Percentiles rank a stretch among this genome's conserved stretches.
Conservation (phyloP, 2,888 invertebrate genomes). For the Drosophila flavopinicola region DNA sequence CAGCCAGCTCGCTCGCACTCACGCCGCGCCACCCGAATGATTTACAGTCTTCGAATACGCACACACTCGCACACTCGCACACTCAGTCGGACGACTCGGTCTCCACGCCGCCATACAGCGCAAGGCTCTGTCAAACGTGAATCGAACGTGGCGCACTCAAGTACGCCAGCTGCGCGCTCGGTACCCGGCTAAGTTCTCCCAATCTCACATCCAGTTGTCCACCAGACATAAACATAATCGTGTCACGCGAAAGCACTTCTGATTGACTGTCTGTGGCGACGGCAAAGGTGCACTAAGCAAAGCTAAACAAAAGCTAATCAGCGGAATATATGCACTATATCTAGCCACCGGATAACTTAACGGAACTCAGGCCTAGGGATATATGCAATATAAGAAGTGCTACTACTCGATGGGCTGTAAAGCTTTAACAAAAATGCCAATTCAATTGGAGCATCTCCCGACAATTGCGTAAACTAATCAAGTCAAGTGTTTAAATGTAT, state of each 20-base stretch:
- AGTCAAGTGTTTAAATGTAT: slow-evolving; percentile 37
- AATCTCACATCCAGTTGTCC: slow-evolving; percentile 18
- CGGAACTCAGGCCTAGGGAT: slow-evolving; percentile 28
- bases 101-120: slow-evolving; percentile 32
- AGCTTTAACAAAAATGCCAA: slow-evolving; percentile 36
- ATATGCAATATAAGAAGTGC: slow-evolving; percentile 28
- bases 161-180: slow-evolving; percentile 77
- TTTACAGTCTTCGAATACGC: slow-evolving; percentile 80
- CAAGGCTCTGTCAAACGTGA: slow-evolving; percentile 65
- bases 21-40: slow-evolving; percentile 56
- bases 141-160: slow-evolving; percentile 79
- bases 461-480: slow-evolving; percentile 48
- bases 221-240: slow-evolving; percentile 37
- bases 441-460: slow-evolving; percentile 33
- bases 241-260: slow-evolving; percentile 25
- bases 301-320: no score
- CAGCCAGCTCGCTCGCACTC: slow-evolving; percentile 49
- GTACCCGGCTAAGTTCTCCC: slow-evolving; percentile 53
- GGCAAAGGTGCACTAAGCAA: slow-evolving; percentile 15
- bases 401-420: slow-evolving; percentile 14
- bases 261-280: slow-evolving; percentile 24
- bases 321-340: slow-evolving; percentile 49
- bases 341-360: slow-evolving; percentile 19
- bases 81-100: slow-evolving; percentile 15
- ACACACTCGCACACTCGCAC: slow-evolving; percentile 28